These are phyloP conservation scores for Laticauda laticaudata DNA, from an alignment of 2,113 vertebrate species.

Conservation along the genomic window DNA sequence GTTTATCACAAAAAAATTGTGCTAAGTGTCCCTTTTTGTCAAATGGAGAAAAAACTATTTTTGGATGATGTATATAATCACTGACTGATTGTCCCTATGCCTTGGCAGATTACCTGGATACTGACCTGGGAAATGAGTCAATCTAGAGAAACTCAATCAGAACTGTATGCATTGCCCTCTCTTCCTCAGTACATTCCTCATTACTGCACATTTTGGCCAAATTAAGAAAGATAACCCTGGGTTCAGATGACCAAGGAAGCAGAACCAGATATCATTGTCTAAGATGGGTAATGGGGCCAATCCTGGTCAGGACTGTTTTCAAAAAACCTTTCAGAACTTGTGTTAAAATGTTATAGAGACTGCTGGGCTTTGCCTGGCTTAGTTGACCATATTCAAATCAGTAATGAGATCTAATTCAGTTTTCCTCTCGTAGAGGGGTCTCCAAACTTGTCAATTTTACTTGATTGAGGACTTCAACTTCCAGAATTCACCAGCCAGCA, in stretches of 20 bases:
- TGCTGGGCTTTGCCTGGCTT: not conserved
- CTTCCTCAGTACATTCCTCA: not conserved
- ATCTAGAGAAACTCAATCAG: not conserved
- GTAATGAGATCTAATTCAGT: not conserved
- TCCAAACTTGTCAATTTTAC: not conserved
- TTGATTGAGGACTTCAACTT: not conserved
- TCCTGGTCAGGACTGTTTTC: not conserved
- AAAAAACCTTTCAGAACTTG: not conserved
- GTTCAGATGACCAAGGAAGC: not conserved
- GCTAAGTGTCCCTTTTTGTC: not conserved
- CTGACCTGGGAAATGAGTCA: not conserved
- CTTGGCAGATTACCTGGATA: not conserved
- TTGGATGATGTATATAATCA: not conserved
- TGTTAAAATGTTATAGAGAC: not conserved
- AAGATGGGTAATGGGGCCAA: not conserved
- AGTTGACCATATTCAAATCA: not conserved
- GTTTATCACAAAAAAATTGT: constrained; percentile 8
- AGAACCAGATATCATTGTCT: not conserved
- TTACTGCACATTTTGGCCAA: not conserved
- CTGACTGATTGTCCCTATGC: not conserved
- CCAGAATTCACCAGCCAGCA: not conserved
- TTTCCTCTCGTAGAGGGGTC: not conserved
- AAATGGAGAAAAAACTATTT: not conserved
- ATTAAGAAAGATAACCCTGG: not conserved
- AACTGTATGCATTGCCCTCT: not conserved